Conservation (phyloP, 2,113 vertebrate genomes). For the Dryoscopus gambensis region DNA sequence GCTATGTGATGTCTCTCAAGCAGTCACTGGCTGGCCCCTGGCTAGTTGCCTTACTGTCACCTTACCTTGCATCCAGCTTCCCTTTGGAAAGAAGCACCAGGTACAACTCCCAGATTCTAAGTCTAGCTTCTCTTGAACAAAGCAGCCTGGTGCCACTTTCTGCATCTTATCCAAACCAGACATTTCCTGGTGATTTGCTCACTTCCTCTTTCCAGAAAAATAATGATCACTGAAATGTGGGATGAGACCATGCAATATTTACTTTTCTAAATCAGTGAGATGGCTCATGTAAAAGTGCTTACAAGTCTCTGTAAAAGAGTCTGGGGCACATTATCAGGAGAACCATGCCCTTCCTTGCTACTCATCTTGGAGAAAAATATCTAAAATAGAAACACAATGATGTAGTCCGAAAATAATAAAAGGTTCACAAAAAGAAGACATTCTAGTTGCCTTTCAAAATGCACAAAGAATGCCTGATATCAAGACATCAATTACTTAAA, state of each 20-base stretch:
- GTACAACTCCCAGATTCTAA: neutral
- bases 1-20: neutral
- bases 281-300: neutral
- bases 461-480: slow-evolving; percentile 16
- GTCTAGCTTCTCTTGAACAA: neutral
- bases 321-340: neutral
- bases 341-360: neutral
- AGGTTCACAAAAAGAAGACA: slow-evolving; percentile 1
- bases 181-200: neutral
- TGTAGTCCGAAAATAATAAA: neutral
- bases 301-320: neutral
- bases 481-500: slow-evolving; percentile 21
- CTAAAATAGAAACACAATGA: neutral
- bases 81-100: neutral
- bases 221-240: neutral
- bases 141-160: neutral
- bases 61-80: neutral
- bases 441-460: slow-evolving; percentile 32
- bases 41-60: neutral
- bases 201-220: neutral
- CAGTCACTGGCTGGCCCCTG: neutral
- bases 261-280: neutral
- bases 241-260: neutral
- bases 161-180: neutral
- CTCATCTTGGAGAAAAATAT: neutral